These are phyloP conservation scores for Deroplatys truncata DNA, from an alignment of 2,888 invertebrate species.

Conservation along the genomic window DNA sequence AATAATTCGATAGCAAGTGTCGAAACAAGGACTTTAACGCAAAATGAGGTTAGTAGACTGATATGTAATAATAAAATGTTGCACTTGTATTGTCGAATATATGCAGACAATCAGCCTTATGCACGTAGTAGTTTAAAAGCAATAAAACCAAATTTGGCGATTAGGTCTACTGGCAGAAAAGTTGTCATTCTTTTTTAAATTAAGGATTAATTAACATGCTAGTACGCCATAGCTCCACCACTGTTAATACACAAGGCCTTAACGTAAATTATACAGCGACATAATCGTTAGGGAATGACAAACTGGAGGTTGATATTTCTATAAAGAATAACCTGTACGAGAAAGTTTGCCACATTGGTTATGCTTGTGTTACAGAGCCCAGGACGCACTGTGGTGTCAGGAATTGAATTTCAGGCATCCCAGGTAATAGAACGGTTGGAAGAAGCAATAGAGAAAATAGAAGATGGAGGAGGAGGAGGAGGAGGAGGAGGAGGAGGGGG, in stretches of 20 bases:
- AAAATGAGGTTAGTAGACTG: conserved; percentile 16
- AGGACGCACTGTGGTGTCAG: conserved; percentile 34
- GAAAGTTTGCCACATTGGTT: background rate
- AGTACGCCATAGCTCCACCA: background rate
- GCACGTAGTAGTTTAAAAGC: background rate
- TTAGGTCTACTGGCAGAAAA: background rate
- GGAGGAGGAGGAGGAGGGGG: conserved; percentile 4
- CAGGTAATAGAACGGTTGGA: conserved; percentile 67
- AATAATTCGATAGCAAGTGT: conserved; percentile 22
- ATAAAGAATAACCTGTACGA: background rate
- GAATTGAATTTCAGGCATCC: conserved; percentile 66
- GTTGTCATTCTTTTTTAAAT: background rate
- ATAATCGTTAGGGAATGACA: background rate
- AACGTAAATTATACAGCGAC: background rate
- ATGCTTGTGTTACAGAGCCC: background rate
- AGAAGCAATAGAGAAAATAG: conserved; percentile 53
- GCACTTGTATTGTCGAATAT: background rate
- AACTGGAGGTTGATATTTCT: background rate
- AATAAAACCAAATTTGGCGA: background rate
- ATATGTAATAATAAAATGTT: background rate
- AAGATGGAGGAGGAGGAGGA: conserved; percentile 41
- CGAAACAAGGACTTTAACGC: conserved; percentile 17
- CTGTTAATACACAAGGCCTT: background rate
- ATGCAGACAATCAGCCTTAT: background rate
- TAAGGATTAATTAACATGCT: background rate